Base-by-base conservation (phyloP, 2,113 vertebrate species). In the Sciurus niger region DNA sequence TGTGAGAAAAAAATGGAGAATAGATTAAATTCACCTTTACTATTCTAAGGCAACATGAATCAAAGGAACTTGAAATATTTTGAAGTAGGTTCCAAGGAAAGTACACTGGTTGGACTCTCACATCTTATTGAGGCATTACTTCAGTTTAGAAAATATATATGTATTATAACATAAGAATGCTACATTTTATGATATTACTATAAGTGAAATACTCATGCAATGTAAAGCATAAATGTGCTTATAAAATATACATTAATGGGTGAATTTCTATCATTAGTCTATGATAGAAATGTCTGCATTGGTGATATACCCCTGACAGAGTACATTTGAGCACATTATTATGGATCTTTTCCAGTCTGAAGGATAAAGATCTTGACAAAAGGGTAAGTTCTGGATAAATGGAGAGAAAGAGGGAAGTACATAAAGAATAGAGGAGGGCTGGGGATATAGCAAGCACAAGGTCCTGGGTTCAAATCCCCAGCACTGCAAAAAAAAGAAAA, bases 171-270 rank as follows among this genome's bases (percentile, higher is more conserved):
- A 40, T 79, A 90, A 90, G 28, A 95, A 79, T 51, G 4, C 5
- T 68, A 78, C 13, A 8, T 84, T 94, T 84, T 48, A 1, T 37
- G 8, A 93, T 90, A 78, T 77, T 60, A 37, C 72, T 94, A 94
- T 53, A 58, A 58, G 2, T 17, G 63, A 87, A 74, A 60, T n/a
- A 2, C 12, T 84, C 28, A 51, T 43, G n/a, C 11, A 84, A 25
- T 12, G 53, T 79, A 55, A 68, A 77, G 68, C 60, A 25, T 70
- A 24, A 77, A 87, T 79, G 17, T 73, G 4, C 70, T 93, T 93
- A 76, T 80, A 84, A 83, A 73, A 30, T 67, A 34, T 1, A 68
- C 6, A 80, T 70, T 32, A 68, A 67, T 80, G 30, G 89, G 20
- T 89, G 12, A 40, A 40, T 40, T 40, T 40, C 40, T 40, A 40